Evolutionary conservation across 2,888 invertebrate genomes (phyloP).

Genomic region (Silvanus unidentatus): DNA sequence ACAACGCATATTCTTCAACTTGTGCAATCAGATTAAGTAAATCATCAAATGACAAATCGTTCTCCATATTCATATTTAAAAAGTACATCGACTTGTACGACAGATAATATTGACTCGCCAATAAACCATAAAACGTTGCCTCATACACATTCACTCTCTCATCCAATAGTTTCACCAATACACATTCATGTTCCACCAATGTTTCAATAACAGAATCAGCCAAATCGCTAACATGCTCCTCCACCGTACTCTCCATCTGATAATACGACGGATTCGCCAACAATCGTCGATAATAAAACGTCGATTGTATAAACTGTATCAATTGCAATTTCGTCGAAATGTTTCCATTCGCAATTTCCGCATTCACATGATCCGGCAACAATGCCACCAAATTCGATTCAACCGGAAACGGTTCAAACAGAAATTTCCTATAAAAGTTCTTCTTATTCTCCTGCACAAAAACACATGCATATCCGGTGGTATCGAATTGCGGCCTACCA

Average conservation of each 20-base stretch:
- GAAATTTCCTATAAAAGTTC: constrained; percentile 96
- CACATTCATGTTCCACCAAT: constrained; percentile 71
- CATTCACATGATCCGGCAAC: constrained; percentile 94
- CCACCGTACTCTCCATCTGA: constrained; percentile 54
- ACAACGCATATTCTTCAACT: constrained; percentile 82
- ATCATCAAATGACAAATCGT: constrained; percentile 61
- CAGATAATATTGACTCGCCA: constrained; percentile 95
- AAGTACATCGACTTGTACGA: constrained; percentile 86
- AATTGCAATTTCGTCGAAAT: constrained; percentile 89
- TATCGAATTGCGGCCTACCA: constrained; percentile 95
- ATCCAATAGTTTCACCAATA: constrained; percentile 38
- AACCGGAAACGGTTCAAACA: constrained; percentile 99
- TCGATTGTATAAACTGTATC: constrained; percentile 96
- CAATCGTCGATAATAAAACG: constrained; percentile 91
- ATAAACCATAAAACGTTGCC: constrained; percentile 80
- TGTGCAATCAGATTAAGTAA: constrained; percentile 75
- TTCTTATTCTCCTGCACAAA: constrained; percentile 95
- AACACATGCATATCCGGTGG: constrained; percentile 81
- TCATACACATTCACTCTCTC: constrained; percentile 54
- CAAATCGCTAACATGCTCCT: constrained; percentile 66
- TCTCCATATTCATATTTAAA: constrained; percentile 65
- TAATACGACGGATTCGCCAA: constrained; percentile 91
- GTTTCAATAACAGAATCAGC: constrained; percentile 73
- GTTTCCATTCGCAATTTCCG: constrained; percentile 93
- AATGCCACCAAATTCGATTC: constrained; percentile 91